Base-by-base conservation (phyloP, 2,888 invertebrate genomes). In the Smittia sp. region DNA sequence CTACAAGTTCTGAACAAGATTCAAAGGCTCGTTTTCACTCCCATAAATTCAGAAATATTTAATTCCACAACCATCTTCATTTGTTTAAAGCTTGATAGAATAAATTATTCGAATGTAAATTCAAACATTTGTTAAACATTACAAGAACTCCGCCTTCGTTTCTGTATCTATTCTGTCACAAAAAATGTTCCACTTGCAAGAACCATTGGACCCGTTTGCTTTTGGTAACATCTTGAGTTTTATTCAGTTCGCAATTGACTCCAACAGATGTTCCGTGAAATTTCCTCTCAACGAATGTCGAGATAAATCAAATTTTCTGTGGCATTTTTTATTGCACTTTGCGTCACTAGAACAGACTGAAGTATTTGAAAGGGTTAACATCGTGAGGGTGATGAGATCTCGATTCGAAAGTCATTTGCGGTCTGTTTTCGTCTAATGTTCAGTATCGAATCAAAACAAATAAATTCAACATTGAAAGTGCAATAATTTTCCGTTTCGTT, bases 401-500 rank as follows among this genome's bases (percentile, higher is more conserved):
- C 22, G 58, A 58, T 20, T 1, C 22, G n/a, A 66, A 69, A 69
- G 52, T 69, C 52, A 69, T 73, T 65, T 73, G 65, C 65, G 73
- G 73, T 73, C 65, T 73, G 27, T 73, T 58, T n/a, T 39, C 22
- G 25, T 39, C 39, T 38, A 39, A 32, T 39, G 41, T 15, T 18
- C 25, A 18, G 41, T 39, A 13, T n/a, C 20, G 46, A 63, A 73
- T 65, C 63, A 73, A 73, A 73, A 73, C 73, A 73, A 65, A 73
- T 73, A 65, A 73, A 73, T 65, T 65, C 41, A 65, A 65, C 73
- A 65, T 46, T 73, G 63, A 65, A 65, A 65, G 39, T 73, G 73
- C 73, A 73, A 73, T 73, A 73, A 73, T 73, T 73, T 73, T 73
- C 73, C 73, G 46, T 73, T 65, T 46, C 41, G 62, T 18, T 73